Evolutionary conservation across 1,140 invertebrate species (phyloP).

Genomic region (Watersipora subatra): DNA sequence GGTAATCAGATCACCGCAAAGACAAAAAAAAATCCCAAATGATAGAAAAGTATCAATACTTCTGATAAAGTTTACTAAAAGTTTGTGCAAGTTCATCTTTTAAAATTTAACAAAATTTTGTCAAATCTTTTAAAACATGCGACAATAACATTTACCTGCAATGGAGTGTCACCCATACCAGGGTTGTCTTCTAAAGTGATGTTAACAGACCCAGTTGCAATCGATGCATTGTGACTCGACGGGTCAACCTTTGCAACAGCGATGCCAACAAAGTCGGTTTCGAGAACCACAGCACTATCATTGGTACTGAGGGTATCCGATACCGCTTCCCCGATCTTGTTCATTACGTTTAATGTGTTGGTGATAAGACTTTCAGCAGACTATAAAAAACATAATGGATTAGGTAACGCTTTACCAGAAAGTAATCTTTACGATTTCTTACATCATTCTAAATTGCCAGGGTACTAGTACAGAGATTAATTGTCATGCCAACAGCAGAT

Average conservation of each 20-base stretch:
- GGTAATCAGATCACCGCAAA: too few relatives aligned
- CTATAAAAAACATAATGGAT: background rate
- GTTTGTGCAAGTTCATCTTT: too few relatives aligned
- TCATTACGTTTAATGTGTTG: background rate
- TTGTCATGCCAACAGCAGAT: too few relatives aligned
- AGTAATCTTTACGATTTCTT: too few relatives aligned
- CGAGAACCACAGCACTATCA: background rate
- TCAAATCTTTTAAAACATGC: too few relatives aligned
- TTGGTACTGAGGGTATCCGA: background rate
- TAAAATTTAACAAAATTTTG: too few relatives aligned
- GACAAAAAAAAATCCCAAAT: too few relatives aligned
- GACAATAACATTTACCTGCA: background rate
- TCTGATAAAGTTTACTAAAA: too few relatives aligned
- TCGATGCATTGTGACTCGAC: background rate
- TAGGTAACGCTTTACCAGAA: too few relatives aligned
- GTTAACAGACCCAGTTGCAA: background rate
- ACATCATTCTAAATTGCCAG: too few relatives aligned
- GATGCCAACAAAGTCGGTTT: background rate
- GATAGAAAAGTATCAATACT: too few relatives aligned
- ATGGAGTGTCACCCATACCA: background rate
- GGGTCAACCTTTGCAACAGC: background rate
- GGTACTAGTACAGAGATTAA: too few relatives aligned
- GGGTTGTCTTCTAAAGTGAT: background rate
- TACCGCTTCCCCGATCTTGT: background rate
- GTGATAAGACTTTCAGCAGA: background rate